A percentile compares a stretch with the other conserved stretches of the same genome.
These are phyloP conservation scores for Pyrgilauda ruficollis DNA, from an alignment of 2,113 vertebrate species.

Conservation along the genomic window DNA sequence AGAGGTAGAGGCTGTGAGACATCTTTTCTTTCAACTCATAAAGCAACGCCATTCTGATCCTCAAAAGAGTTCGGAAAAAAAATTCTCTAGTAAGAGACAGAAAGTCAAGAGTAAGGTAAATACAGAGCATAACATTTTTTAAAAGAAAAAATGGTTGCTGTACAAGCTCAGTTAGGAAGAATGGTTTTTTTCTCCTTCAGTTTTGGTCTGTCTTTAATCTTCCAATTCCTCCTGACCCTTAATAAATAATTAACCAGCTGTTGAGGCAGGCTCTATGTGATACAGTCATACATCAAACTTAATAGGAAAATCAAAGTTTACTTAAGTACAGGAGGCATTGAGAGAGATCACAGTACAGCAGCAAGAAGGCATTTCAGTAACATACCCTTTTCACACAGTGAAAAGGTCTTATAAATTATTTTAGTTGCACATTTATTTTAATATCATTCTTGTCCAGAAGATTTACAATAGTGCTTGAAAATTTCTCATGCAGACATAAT, in stretches of 20 bases:
- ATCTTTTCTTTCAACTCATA: not conserved
- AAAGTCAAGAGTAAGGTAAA: not conserved
- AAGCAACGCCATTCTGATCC: not conserved
- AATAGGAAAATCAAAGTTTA: constrained; percentile 34
- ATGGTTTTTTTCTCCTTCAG: not conserved
- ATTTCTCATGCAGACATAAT: constrained; percentile 6
- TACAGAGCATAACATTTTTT: not conserved
- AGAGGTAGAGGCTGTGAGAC: not conserved
- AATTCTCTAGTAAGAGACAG: not conserved
- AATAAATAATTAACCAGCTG: constrained; percentile 55
- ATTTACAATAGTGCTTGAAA: constrained; percentile 32
- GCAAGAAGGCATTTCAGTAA: constrained; percentile 8
- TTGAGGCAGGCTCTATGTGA: not conserved
- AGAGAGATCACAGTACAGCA: not conserved
- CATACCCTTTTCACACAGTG: not conserved
- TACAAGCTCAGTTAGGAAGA: not conserved
- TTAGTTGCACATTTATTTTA: constrained; percentile 40
- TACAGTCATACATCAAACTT: constrained; percentile 2
- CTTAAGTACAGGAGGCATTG: not conserved
- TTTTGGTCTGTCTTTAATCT: constrained; percentile 47
- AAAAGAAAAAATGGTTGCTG: not conserved
- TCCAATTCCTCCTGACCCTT: not conserved
- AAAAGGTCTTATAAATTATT: constrained; percentile 13
- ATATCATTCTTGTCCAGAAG: not conserved
- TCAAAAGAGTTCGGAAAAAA: not conserved